Evolutionary conservation across 2,113 vertebrate genomes (phyloP).

Genomic region (Macrotus californicus): DNA sequence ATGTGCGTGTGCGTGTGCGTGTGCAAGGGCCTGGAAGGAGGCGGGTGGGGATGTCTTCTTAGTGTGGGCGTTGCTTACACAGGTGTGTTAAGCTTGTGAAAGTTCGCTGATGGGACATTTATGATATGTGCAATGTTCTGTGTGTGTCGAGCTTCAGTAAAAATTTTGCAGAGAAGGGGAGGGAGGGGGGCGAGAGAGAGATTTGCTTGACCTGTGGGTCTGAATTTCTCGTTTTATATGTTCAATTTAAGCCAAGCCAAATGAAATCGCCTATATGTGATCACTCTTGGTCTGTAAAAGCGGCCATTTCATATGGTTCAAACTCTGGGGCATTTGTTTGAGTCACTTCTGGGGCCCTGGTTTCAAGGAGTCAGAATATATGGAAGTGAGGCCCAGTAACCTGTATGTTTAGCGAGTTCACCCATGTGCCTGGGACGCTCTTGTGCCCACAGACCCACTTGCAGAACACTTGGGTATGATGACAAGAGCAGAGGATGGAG

Average conservation of each 20-base stretch:
- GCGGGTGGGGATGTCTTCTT: neutral
- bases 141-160: neutral
- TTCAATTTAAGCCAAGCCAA: neutral
- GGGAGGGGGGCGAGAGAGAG: neutral
- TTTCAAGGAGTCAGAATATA: neutral
- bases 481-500: too few relatives aligned
- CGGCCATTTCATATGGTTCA: neutral
- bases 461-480: rapidly evolving
- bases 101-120: neutral
- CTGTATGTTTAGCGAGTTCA: neutral
- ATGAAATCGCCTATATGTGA: neutral
- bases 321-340: neutral
- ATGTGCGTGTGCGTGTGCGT: neutral
- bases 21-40: too few relatives aligned
- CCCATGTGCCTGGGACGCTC: neutral
- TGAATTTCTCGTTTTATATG: neutral
- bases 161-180: neutral
- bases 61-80: neutral
- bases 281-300: neutral
- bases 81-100: neutral
- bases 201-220: neutral
- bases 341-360: neutral
- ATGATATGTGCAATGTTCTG: neutral
- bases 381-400: neutral
- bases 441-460: neutral